phyloP scores from a whole-genome alignment of 2,797 vertebrate species.

The Ciconia nigra region DNA sequence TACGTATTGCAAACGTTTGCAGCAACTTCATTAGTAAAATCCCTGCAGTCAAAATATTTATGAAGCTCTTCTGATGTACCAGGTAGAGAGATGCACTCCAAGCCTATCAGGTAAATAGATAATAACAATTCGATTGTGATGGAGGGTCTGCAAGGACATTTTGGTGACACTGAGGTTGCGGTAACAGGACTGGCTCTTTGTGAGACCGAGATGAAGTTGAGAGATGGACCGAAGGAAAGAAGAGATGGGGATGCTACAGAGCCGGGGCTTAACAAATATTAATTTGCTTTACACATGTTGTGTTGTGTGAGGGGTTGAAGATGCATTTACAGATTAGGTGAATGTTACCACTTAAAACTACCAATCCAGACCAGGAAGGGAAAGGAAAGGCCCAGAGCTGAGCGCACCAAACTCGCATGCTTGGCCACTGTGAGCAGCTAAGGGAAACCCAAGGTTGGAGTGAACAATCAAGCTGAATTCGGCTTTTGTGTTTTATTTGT shows the following conservation, averaged over 20 bases:
- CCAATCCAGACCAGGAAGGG: not conserved
- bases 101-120: not conserved
- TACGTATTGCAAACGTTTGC: not conserved
- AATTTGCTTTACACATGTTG: not conserved
- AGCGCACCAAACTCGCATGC: rapidly evolving
- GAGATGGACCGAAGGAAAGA: not conserved
- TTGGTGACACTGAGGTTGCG: not conserved
- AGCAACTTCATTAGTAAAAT: not conserved
- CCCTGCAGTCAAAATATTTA: not conserved
- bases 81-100: not conserved
- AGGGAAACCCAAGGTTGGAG: not conserved
- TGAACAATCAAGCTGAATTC: not conserved
- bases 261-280: not conserved
- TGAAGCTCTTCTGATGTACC: not conserved
- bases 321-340: not conserved
- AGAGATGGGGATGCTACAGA: not conserved
- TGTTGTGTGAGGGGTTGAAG: not conserved
- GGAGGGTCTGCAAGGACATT: rapidly evolving
- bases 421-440: not conserved
- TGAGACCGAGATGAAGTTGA: not conserved
- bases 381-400: not conserved
- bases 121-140: rapidly evolving
- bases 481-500: not conserved
- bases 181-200: not conserved
- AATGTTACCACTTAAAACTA: not conserved